These are phyloP conservation scores for Telmatherina bonti DNA, from an alignment of 2,797 vertebrate genomes.

Conservation along the genomic window DNA sequence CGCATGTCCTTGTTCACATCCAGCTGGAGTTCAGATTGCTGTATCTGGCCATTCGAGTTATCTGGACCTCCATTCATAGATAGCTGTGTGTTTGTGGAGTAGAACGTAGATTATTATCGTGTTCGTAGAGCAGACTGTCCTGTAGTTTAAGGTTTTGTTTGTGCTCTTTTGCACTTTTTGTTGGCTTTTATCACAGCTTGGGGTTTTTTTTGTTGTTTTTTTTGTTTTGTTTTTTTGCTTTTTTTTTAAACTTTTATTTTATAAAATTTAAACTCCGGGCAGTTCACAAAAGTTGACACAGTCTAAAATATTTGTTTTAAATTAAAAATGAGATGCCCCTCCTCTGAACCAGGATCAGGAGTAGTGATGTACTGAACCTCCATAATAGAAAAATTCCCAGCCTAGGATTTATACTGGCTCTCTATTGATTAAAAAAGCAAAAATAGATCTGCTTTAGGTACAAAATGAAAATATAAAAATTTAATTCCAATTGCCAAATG, in stretches of 20 bases:
- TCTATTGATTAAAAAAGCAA: neutral
- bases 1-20: neutral
- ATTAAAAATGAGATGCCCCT: neutral
- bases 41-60: slow-evolving; percentile 78
- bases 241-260: too few species aligned
- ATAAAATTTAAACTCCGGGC: neutral
- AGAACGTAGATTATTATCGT: slow-evolving; percentile 41
- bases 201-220: too few species aligned
- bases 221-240: too few species aligned
- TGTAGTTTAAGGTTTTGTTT: slow-evolving; percentile 58
- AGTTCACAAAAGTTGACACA: neutral
- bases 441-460: neutral
- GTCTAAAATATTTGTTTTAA: neutral
- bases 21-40: slow-evolving; percentile 9
- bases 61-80: slow-evolving; percentile 62
- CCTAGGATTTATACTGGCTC: neutral
- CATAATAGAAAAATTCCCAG: neutral
- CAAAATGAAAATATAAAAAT: neutral
- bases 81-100: slow-evolving; percentile 54
- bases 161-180: slow-evolving; percentile 6
- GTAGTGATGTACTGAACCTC: neutral
- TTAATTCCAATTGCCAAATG: neutral
- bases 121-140: slow-evolving; percentile 44
- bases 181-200: neutral
- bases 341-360: neutral